Evolutionary conservation across 2,888 invertebrate species (phyloP).

Genomic region (Chymomyza fuscimana): DNA sequence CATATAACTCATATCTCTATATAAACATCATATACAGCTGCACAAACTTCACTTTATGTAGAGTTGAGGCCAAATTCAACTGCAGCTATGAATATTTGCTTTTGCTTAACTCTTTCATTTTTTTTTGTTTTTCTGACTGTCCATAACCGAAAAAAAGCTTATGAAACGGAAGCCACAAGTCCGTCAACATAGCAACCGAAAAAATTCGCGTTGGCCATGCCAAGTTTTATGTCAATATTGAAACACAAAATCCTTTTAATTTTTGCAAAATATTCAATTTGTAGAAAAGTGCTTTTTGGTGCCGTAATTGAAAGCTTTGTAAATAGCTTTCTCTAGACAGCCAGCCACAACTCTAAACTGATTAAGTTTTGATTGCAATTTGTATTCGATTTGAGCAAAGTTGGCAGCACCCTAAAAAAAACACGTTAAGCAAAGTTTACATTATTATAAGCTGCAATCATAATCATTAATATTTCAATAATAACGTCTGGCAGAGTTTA

Average conservation of each 20-base stretch:
- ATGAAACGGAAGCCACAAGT: background rate
- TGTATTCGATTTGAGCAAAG: constrained; percentile 63
- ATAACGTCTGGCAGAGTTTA: constrained; percentile 39
- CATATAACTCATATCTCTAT: background rate
- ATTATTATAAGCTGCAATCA: background rate
- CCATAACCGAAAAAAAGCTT: background rate
- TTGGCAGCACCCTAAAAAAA: constrained; percentile 10
- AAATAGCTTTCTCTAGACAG: constrained; percentile 37
- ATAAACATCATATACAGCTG: background rate
- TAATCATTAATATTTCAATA: constrained; percentile 70
- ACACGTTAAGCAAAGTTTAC: too few relatives aligned
- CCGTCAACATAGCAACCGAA: background rate
- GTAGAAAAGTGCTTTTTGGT: constrained; percentile 3
- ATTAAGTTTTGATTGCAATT: constrained; percentile 73
- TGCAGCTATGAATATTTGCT: background rate
- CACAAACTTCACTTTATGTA: background rate
- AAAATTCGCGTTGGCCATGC: background rate
- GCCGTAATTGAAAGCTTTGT: constrained; percentile 60
- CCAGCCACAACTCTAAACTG: constrained; percentile 55
- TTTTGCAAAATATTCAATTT: constrained; percentile 59
- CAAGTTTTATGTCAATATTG: constrained; percentile 63
- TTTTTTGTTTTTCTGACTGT: background rate
- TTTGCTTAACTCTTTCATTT: background rate
- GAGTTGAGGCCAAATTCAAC: background rate
- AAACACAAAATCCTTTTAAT: constrained; percentile 69